Percentiles rank a stretch among this genome's conserved stretches.
phyloP scores from a whole-genome alignment of 2,888 invertebrate species.

The Spatulosminthurus flaviceps region DNA sequence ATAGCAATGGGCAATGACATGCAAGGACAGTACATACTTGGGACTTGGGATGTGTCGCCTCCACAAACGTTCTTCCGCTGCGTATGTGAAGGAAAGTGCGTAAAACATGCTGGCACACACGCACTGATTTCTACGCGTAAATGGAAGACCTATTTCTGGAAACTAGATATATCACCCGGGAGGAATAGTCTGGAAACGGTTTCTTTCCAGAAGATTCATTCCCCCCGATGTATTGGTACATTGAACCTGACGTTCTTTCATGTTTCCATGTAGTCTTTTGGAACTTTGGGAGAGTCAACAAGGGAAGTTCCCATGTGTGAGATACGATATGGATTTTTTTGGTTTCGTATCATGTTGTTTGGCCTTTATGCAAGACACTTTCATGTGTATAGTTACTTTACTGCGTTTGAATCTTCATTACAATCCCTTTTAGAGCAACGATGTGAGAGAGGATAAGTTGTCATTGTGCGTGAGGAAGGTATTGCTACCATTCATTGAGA shows the following conservation, averaged over 20 bases:
- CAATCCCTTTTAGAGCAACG: no score
- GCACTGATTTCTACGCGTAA: constrained; percentile 6
- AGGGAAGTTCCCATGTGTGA: no score
- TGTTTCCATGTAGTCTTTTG: not conserved
- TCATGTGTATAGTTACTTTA: no score
- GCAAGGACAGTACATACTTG: no score
- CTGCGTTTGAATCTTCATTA: no score
- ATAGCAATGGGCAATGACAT: no score
- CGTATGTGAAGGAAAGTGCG: not conserved
- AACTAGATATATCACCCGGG: not conserved
- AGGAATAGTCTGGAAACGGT: constrained; percentile 12
- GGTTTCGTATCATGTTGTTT: no score
- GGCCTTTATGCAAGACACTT: no score
- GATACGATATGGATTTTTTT: no score
- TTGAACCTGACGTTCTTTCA: not conserved
- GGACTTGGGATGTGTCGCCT: not conserved
- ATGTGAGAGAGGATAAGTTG: no score
- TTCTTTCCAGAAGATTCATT: constrained; percentile 7
- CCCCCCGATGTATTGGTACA: not conserved
- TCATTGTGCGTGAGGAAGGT: no score
- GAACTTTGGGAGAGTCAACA: not conserved
- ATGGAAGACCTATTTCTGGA: not conserved
- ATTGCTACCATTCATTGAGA: no score
- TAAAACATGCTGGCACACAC: constrained; percentile 14
- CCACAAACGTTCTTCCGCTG: not conserved